Evolutionary conservation across 2,797 vertebrate genomes (phyloP).

Genomic region (Hafferia zeledoni): DNA sequence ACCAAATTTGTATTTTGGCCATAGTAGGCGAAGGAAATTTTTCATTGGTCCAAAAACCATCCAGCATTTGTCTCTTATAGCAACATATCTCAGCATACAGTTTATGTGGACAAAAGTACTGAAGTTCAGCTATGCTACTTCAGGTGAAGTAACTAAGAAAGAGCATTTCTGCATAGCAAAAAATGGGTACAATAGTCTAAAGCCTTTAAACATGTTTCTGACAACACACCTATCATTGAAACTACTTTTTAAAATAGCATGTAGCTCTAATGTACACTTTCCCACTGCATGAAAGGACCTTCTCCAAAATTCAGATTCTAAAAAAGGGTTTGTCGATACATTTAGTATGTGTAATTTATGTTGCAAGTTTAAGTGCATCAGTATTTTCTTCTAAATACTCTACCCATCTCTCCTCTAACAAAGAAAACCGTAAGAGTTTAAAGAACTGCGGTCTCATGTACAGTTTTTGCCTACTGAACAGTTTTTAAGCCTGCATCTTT

Average conservation of each 20-base stretch:
- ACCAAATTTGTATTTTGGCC: background rate
- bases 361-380: background rate
- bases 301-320: background rate
- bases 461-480: background rate
- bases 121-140: background rate
- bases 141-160: background rate
- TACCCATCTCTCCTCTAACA: background rate
- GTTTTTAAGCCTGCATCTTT: background rate
- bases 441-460: background rate
- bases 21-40: rapidly evolving
- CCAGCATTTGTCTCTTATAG: background rate
- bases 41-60: background rate
- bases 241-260: background rate
- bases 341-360: background rate
- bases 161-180: background rate
- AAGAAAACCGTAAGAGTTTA: background rate
- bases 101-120: background rate
- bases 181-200: background rate
- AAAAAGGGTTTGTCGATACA: background rate
- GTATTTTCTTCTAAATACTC: background rate
- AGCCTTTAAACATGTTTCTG: background rate
- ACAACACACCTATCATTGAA: background rate
- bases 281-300: background rate
- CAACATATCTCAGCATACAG: rapidly evolving
- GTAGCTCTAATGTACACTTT: background rate